phyloP scores from a whole-genome alignment of 2,797 vertebrate genomes.

The Leucoraja ocellata region DNA sequence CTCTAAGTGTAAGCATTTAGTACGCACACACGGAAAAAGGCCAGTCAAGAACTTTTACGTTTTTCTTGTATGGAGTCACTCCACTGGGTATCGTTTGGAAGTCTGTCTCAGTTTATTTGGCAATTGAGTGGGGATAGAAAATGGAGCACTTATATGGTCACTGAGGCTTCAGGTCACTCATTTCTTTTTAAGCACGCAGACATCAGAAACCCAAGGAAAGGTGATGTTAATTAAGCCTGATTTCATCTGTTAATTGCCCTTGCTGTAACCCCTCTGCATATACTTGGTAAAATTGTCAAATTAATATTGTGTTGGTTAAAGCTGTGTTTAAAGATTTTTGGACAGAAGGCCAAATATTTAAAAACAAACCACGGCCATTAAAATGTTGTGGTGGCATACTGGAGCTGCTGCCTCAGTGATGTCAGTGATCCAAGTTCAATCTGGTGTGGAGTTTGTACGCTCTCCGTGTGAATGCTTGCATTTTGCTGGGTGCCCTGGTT shows the following conservation, averaged over 20 bases:
- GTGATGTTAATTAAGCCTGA: neutral
- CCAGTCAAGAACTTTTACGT: slow-evolving; percentile 21
- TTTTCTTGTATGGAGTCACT: slow-evolving; percentile 1
- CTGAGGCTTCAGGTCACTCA: slow-evolving; percentile 20
- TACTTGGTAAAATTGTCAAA: neutral
- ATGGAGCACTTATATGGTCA: neutral
- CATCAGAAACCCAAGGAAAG: neutral
- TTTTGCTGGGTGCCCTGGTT: too few relatives aligned
- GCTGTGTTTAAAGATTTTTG: neutral
- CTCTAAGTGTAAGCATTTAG: slow-evolving; percentile 16
- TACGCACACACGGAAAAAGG: slow-evolving; percentile 26
- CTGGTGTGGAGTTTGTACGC: too few relatives aligned
- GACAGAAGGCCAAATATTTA: neutral
- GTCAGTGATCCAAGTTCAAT: too few relatives aligned
- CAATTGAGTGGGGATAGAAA: neutral
- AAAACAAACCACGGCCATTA: neutral
- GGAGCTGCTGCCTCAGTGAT: too few relatives aligned
- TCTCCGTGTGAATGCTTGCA: too few relatives aligned
- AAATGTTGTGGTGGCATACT: neutral
- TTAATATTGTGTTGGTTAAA: neutral
- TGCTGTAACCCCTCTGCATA: neutral
- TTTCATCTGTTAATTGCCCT: slow-evolving; percentile 22
- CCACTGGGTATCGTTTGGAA: neutral
- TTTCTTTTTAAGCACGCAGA: slow-evolving; percentile 16
- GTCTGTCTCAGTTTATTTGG: neutral